Evolutionary conservation across 2,888 invertebrate genomes (phyloP).

Genomic region (Drosophila meridiana): DNA sequence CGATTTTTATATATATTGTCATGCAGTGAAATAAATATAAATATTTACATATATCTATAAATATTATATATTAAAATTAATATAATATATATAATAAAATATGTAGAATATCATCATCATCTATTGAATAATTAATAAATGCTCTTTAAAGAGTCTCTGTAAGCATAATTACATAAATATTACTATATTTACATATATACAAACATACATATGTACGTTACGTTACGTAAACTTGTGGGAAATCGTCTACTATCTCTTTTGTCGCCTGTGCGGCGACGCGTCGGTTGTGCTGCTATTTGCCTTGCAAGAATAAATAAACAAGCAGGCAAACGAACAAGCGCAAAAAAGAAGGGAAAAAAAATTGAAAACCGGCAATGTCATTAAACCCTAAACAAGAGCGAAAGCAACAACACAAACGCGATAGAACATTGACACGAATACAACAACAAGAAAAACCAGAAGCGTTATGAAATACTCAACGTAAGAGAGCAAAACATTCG

Average conservation of each 20-base stretch:
- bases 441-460: conserved; percentile 78
- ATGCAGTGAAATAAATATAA: not conserved
- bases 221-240: conserved; percentile 28
- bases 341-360: conserved; percentile 48
- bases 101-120: too few relatives aligned
- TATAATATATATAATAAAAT: too few relatives aligned
- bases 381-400: conserved; percentile 82
- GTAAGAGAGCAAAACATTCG: conserved; percentile 41
- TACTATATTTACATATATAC: not conserved
- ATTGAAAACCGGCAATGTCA: conserved; percentile 79
- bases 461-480: conserved; percentile 76
- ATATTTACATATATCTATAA: too few relatives aligned
- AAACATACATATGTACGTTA: conserved; percentile 11
- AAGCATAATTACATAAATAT: not conserved
- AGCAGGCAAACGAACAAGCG: conserved; percentile 63
- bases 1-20: not conserved
- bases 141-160: not conserved
- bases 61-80: too few relatives aligned
- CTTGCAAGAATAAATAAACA: conserved; percentile 77
- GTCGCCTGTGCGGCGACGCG: conserved; percentile 36
- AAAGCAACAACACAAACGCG: conserved; percentile 74
- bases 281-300: conserved; percentile 61
- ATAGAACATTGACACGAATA: conserved; percentile 77
- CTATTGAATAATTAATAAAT: too few relatives aligned
- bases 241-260: conserved; percentile 32